Base-by-base conservation (phyloP, 2,797 vertebrate species). In the Tamandua tetradactyla region DNA sequence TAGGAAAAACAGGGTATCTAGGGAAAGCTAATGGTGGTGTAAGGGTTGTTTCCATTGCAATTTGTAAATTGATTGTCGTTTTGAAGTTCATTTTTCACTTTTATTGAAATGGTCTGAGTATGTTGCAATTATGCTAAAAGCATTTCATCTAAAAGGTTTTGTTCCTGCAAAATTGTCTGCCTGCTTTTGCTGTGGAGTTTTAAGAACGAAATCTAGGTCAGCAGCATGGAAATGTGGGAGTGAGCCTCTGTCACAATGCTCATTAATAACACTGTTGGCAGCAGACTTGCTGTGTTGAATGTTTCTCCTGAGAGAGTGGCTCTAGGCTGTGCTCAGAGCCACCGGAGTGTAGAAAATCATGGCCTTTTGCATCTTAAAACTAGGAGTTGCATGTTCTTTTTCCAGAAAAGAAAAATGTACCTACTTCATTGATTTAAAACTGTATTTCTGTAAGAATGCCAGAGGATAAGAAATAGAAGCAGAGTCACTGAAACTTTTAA, bases 131-230 rank as follows among this genome's bases (percentile, higher is more conserved):
- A 1, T 57, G 30, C 37, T 52, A 64, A 47, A 52, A 86, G 6
- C 68, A 30, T 95, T 93, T 95, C 94, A 96, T 74, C 18, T 30
- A 81, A 25, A 96, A 57, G 76, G 83, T 72, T 0, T 87, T 64
- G 14, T 47, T 96, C 30, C 92, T 94, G 85, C 87, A n/a, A 40
- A 87, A 14, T 91, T 96, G 95, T 96, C 94, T 69, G 11, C 89
- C 35, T 22, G 68, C 89, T 79, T 96, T 30, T 83, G 92, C 97
- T 82, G 0, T 81, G 71, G 92, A 89, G 87, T 89, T 97, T 91
- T 87, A 40, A 27, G 27, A 93, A 91, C 37, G 0, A 94, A 97
- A 98, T 98, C 89, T 98, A 97, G 98, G 98, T 98, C 97, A 97
- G 83, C 17, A 0, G 62, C 12, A 0, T 68, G 40, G 68, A 61